Evolutionary conservation across 1,140 invertebrate genomes (phyloP).

Genomic region (Drosophila seguyi): DNA sequence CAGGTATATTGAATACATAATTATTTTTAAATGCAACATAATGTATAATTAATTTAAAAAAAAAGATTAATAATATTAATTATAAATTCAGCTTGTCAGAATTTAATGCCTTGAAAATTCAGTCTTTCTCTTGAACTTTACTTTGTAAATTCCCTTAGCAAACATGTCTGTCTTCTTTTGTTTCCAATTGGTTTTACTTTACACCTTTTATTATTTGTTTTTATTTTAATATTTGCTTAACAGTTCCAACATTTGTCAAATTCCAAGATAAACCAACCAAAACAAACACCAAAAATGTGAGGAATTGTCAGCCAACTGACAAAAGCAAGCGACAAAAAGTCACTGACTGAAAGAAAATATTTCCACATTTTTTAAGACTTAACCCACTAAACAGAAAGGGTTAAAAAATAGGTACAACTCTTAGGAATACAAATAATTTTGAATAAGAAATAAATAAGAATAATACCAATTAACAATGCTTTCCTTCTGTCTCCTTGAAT

Average conservation of each 20-base stretch:
- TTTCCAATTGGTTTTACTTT: background rate
- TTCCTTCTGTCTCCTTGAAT: background rate
- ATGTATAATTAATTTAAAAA: background rate
- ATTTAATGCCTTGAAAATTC: background rate
- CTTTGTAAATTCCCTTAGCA: no score
- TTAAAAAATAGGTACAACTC: background rate
- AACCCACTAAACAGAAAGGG: background rate
- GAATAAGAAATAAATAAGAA: no score
- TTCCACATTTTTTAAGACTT: background rate
- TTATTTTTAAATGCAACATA: background rate
- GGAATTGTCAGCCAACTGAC: conserved; percentile 12
- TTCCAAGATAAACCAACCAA: background rate
- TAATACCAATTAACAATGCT: background rate
- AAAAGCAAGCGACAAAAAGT: conserved; percentile 5
- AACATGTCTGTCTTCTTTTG: background rate
- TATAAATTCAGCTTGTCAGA: no score
- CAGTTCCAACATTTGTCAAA: background rate
- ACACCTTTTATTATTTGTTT: background rate
- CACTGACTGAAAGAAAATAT: conserved; percentile 1
- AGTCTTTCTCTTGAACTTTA: background rate
- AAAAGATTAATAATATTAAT: background rate
- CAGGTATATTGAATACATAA: background rate
- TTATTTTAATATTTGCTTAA: background rate
- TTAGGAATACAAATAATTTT: background rate
- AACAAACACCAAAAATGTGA: conserved; percentile 10